Conservation (phyloP, 2,797 vertebrate species). For the Hapalemur alaotrensis region DNA sequence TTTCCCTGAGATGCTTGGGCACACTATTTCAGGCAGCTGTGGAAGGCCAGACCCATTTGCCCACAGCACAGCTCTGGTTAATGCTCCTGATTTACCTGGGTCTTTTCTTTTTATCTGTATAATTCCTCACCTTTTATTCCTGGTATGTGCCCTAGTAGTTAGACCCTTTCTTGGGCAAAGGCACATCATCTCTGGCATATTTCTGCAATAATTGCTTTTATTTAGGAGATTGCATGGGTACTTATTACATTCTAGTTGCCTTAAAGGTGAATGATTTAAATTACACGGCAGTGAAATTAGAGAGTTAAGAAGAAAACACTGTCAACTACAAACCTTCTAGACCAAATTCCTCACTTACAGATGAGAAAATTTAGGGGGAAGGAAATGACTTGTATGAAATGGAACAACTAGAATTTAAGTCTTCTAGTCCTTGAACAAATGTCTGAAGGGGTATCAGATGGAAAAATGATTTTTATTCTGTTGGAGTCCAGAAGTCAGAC, state of each 20-base stretch:
- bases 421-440: conserved; percentile 1
- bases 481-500: neutral
- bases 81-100: neutral
- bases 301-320: neutral
- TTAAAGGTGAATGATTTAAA: conserved; percentile 27
- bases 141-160: neutral
- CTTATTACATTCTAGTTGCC: neutral
- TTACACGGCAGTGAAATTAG: conserved; percentile 33
- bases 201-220: neutral
- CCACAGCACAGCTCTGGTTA: neutral
- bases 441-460: neutral
- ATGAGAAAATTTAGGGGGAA: neutral
- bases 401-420: neutral
- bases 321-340: conserved; percentile 13
- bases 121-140: neutral
- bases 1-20: neutral
- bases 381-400: neutral
- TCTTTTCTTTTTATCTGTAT: neutral
- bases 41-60: neutral
- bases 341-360: neutral
- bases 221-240: neutral
- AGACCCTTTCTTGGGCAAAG: neutral
- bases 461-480: neutral
- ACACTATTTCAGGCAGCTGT: neutral
- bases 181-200: neutral